phyloP scores from a whole-genome alignment of 2,888 invertebrate species.

The Caenorhabditis sp. region DNA sequence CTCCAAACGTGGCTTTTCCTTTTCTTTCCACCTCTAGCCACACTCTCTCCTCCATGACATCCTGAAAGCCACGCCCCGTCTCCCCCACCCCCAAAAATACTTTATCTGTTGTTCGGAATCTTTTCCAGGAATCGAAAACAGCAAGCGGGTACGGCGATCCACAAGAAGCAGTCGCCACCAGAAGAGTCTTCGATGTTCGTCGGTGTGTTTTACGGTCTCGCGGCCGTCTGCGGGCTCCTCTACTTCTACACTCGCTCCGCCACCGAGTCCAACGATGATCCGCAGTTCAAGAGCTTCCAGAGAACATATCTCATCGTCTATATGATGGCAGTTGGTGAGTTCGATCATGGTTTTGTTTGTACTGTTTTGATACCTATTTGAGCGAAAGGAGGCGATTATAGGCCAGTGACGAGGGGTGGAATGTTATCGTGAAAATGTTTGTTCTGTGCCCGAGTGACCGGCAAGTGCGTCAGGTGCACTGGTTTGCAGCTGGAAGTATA shows the following conservation, averaged over 20 bases:
- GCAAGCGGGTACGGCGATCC: neutral
- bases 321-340: conserved; percentile 85
- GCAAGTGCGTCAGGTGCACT: neutral
- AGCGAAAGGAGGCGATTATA: neutral
- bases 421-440: neutral
- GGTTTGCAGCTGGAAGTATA: no score
- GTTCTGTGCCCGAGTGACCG: neutral
- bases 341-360: neutral
- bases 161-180: conserved; percentile 4
- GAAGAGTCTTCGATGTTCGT: conserved; percentile 67
- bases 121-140: conserved; percentile 28
- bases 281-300: conserved; percentile 84
- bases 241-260: conserved; percentile 83
- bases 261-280: conserved; percentile 78
- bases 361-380: neutral
- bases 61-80: conserved; percentile 22
- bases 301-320: conserved; percentile 85
- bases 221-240: conserved; percentile 83
- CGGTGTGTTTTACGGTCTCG: conserved; percentile 74
- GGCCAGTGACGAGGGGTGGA: neutral
- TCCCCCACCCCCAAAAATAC: conserved; percentile 19
- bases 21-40: conserved; percentile 17
- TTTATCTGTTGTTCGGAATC: conserved; percentile 38
- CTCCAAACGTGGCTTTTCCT: conserved; percentile 38
- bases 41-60: conserved; percentile 9